Conservation (phyloP, 2,888 invertebrate species). For the Parnassius mnemosyne region DNA sequence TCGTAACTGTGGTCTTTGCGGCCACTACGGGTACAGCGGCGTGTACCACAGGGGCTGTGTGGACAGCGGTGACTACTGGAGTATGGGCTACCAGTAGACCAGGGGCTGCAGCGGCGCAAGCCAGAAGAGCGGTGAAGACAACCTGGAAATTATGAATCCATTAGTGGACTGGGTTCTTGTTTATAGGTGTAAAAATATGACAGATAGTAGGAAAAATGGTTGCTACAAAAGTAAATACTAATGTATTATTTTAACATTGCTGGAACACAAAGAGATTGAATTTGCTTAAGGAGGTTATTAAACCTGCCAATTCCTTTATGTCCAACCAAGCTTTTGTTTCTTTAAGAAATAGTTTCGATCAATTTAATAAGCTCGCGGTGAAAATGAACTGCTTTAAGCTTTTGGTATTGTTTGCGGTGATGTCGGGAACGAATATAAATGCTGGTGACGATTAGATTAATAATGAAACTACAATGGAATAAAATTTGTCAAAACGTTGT, state of each 20-base stretch:
- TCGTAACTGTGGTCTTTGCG: constrained; percentile 69
- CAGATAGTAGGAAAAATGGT: too few relatives aligned
- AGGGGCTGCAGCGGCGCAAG: constrained; percentile 72
- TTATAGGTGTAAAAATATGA: too few relatives aligned
- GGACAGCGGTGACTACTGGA: constrained; percentile 60
- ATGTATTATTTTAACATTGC: too few relatives aligned
- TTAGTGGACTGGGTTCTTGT: too few relatives aligned
- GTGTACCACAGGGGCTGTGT: constrained; percentile 59
- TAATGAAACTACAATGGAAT: too few relatives aligned
- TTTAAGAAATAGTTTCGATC: neutral
- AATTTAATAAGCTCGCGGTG: neutral
- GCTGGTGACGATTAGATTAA: too few relatives aligned
- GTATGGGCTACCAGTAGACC: constrained; percentile 59
- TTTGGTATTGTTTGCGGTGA: neutral
- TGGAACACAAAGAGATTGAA: too few relatives aligned
- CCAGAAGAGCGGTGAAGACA: constrained; percentile 72
- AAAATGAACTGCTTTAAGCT: neutral
- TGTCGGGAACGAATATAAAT: neutral
- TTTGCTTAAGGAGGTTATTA: neutral
- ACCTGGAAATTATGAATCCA: constrained; percentile 50
- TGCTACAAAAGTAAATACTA: too few relatives aligned
- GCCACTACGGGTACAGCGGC: constrained; percentile 47
- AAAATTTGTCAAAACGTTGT: too few relatives aligned
- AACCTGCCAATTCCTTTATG: neutral
- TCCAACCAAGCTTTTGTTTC: neutral